These are phyloP conservation scores for Actenoides lindsayi DNA, from an alignment of 2,113 vertebrate genomes.

Conservation along the genomic window DNA sequence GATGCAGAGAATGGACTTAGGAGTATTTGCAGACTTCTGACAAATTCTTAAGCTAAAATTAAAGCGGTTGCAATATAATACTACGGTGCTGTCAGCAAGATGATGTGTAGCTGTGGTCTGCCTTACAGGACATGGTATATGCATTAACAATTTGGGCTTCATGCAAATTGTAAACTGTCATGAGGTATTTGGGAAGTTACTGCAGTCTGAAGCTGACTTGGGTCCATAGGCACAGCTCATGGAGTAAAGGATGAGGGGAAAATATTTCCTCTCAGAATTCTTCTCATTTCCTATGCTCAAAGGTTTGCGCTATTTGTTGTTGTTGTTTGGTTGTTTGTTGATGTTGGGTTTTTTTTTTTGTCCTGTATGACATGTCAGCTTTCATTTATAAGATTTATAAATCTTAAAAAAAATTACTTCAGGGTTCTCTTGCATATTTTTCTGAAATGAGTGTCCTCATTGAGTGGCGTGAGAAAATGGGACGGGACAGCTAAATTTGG, in stretches of 20 bases:
- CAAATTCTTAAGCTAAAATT: not conserved
- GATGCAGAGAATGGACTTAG: accelerated
- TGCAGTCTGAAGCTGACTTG: not conserved
- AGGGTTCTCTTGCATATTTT: not conserved
- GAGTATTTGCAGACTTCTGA: not conserved
- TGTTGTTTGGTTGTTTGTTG: no score
- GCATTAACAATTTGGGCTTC: not conserved
- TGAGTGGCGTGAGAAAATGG: not conserved
- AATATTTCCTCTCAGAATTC: not conserved
- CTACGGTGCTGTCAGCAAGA: not conserved
- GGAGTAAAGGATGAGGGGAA: not conserved
- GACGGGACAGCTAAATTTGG: not conserved
- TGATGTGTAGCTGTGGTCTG: not conserved
- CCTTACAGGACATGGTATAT: not conserved
- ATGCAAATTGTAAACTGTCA: not conserved
- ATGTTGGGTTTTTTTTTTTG: not conserved
- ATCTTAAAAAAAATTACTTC: not conserved
- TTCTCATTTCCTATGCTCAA: not conserved
- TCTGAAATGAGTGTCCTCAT: not conserved
- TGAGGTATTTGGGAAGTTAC: not conserved
- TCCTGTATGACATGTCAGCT: not conserved
- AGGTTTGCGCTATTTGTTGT: not conserved
- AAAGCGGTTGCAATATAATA: not conserved
- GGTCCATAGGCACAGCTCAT: not conserved
- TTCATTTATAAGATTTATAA: constrained; percentile 21